Conservation (phyloP, 2,797 vertebrate genomes). For the Ciconia nigra region DNA sequence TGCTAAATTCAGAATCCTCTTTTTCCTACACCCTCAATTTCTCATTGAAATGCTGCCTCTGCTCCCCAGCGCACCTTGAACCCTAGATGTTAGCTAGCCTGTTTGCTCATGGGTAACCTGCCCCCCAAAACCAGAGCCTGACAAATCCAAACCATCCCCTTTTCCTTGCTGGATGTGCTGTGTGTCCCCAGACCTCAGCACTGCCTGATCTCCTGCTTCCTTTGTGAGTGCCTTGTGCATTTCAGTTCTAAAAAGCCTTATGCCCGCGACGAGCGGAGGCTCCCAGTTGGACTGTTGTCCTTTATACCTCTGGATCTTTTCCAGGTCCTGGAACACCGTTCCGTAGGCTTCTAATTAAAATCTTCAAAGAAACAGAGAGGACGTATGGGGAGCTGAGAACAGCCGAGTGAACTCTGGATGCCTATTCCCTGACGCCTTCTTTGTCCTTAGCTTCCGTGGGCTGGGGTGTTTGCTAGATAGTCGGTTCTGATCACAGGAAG, state of each 20-base stretch:
- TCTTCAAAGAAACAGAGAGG: slow-evolving; percentile 20
- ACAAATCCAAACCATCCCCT: neutral
- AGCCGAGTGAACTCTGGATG: neutral
- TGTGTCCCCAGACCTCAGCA: neutral
- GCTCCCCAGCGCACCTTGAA: neutral
- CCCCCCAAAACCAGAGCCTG: neutral
- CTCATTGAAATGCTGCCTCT: neutral
- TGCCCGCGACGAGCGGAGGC: rapidly evolving
- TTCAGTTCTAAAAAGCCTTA: neutral
- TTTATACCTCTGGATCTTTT: slow-evolving; percentile 8
- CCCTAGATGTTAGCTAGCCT: neutral
- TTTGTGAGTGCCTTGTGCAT: neutral
- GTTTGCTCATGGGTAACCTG: neutral
- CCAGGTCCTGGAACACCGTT: neutral
- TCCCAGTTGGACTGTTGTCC: neutral
- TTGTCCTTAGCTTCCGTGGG: slow-evolving; percentile 13
- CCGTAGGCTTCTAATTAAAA: slow-evolving; percentile 19
- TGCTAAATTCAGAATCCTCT: neutral
- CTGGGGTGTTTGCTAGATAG: neutral
- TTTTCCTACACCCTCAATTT: neutral
- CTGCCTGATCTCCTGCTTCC: neutral
- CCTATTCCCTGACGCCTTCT: neutral
- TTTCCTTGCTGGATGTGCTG: neutral
- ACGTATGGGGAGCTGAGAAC: neutral
- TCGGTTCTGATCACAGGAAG: slow-evolving; percentile 9